A percentile compares a stretch with the other conserved stretches of the same genome.
These are phyloP conservation scores for Heptranchias perlo DNA, from an alignment of 2,113 vertebrate genomes.

Conservation along the genomic window DNA sequence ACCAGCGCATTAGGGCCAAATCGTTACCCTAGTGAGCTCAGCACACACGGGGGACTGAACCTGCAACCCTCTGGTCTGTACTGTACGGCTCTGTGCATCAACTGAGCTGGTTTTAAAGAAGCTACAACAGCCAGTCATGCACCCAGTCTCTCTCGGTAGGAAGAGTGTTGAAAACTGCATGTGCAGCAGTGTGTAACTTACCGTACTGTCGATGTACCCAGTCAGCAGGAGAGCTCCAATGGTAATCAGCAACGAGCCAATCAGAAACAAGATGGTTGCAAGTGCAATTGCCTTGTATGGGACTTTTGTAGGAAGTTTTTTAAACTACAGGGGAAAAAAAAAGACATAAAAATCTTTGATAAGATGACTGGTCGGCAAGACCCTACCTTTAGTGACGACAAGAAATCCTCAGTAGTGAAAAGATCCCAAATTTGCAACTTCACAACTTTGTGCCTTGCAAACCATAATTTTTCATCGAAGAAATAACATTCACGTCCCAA, in stretches of 20 bases:
- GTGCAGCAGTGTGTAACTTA: slow-evolving; percentile 55
- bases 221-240: slow-evolving; percentile 84
- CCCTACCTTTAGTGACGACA: too few species aligned
- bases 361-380: not conserved
- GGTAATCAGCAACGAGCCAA: slow-evolving; percentile 83
- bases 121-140: too few species aligned
- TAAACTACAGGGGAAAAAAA: slow-evolving; percentile 68
- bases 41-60: too few species aligned
- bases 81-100: too few species aligned
- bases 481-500: not conserved
- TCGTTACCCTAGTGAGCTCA: too few species aligned
- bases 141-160: not conserved
- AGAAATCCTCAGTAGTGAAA: too few species aligned
- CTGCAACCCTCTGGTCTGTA: too few species aligned
- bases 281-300: slow-evolving; percentile 93
- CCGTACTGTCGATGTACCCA: slow-evolving; percentile 82
- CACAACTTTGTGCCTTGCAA: not conserved
- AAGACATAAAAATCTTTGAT: not conserved
- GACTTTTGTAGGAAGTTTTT: slow-evolving; percentile 91
- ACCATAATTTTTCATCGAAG: not conserved
- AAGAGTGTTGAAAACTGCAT: not conserved
- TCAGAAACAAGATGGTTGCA: slow-evolving; percentile 81
- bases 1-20: too few species aligned
- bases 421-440: too few species aligned
- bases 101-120: too few species aligned